Evolutionary conservation across 53 echinoderm and acorn worm genomes (phyloP), one percentile per base, ranked within the genome.

Genomic region (Henricia sp.): DNA sequence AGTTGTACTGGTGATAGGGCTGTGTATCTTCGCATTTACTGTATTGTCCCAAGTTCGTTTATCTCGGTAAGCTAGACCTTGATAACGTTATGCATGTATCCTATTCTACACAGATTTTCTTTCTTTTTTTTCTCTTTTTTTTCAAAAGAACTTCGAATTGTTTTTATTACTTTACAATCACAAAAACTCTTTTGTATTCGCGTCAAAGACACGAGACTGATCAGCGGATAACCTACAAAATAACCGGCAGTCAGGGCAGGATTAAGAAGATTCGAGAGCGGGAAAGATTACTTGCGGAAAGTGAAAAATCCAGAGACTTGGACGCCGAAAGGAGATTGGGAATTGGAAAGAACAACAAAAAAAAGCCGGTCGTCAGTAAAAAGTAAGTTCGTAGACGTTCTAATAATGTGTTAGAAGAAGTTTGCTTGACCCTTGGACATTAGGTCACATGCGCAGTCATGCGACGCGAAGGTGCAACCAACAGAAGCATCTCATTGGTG

Each of bases 301-400:
- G 24, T 24, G 23, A 39, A 6, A 0, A 23, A 6, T 43, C 44
- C 11, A 27, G 36, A 16, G 80, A 80, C 34, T 17, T 65, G 65
- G 80, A 80, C 36, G 63, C 65, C 48, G 80, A 80, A 23, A 63
- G 65, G 12, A 63, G 80, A 8, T 80, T 63, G 80, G 80, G 80
- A 11, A 42, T 80, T 2, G 80, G 80, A 16, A 64, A 46, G 56
- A 24, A 10, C 40, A 76, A 67, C 67, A 16, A 1, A 40, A 39
- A 14, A 9, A 3, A 4, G 54, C 38, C 23, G 38, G 20, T 20
- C 19, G 37, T 39, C 6, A 38, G n/a, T n/a, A n/a, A 67, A 24
- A 67, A 67, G 67, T 67, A 67, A 67, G 39, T n/a, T n/a, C n/a
- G n/a, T n/a, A n/a, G n/a, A n/a, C n/a, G n/a, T n/a, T n/a, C n/a